Evolutionary conservation across 2,888 invertebrate genomes (phyloP).

Genomic region (Portevinia maculata): DNA sequence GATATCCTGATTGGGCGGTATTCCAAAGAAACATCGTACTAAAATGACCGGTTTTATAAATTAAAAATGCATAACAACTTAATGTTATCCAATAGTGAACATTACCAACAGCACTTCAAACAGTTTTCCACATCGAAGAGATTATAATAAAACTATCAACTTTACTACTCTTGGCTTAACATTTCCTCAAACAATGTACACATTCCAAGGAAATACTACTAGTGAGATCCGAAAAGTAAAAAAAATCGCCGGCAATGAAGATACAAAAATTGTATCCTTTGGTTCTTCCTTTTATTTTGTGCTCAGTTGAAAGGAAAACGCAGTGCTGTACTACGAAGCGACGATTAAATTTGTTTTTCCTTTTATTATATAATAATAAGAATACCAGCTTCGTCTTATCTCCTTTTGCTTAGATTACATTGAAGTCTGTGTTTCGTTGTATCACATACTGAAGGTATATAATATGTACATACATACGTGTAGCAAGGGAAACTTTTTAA

Average conservation of each 20-base stretch:
- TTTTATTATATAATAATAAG: constrained; percentile 3
- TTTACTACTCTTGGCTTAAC: constrained; percentile 2
- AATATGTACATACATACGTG: neutral
- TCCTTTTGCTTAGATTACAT: neutral
- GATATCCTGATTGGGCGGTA: too few species aligned
- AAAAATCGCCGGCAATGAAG: constrained; percentile 6
- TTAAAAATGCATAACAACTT: constrained; percentile 8
- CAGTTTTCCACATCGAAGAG: neutral
- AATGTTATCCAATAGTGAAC: neutral
- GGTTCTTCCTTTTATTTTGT: neutral
- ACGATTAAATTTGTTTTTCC: constrained; percentile 30
- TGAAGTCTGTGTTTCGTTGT: neutral
- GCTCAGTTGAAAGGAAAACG: too few species aligned
- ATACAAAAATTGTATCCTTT: constrained; percentile 3
- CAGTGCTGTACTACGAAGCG: constrained; percentile 7
- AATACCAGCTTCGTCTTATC: constrained; percentile 5
- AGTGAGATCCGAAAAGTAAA: neutral
- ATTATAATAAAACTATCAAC: constrained; percentile 18
- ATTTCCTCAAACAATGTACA: neutral
- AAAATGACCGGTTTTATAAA: too few species aligned
- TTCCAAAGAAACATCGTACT: too few species aligned
- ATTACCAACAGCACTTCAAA: constrained; percentile 2
- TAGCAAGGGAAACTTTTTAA: neutral
- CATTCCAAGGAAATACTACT: neutral
- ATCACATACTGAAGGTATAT: neutral